Percentiles rank a stretch among this genome's conserved stretches.
Evolutionary conservation across 2,113 vertebrate species (phyloP).

Genomic region (Thymallus thymallus): DNA sequence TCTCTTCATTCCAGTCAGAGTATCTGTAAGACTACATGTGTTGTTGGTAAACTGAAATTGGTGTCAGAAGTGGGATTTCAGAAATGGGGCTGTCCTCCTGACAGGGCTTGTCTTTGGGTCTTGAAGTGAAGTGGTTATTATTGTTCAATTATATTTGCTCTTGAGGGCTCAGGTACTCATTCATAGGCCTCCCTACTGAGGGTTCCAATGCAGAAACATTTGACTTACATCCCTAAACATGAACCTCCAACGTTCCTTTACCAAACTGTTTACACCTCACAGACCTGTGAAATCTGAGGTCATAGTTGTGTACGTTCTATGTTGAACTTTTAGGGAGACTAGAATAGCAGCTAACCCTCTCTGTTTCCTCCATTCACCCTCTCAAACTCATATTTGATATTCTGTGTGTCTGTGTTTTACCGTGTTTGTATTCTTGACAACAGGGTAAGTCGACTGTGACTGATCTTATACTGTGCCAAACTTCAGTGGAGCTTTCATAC

Average conservation of each 20-base stretch:
- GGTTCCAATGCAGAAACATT: constrained; percentile 63
- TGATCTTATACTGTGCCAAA: constrained; percentile 41
- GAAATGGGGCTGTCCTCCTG: constrained; percentile 41
- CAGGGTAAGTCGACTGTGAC: constrained; percentile 50
- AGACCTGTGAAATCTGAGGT: constrained; percentile 65
- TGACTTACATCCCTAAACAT: constrained; percentile 48
- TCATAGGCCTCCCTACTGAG: constrained; percentile 61
- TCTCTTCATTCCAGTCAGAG: constrained; percentile 42
- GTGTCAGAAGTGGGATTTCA: constrained; percentile 26
- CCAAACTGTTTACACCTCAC: constrained; percentile 70
- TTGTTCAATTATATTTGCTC: constrained; percentile 59
- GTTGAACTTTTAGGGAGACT: constrained; percentile 39
- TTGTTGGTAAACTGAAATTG: constrained; percentile 15
- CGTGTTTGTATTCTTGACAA: constrained; percentile 41
- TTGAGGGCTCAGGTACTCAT: constrained; percentile 74
- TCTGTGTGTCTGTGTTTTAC: constrained; percentile 29
- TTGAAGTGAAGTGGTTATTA: constrained; percentile 53
- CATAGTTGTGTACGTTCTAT: constrained; percentile 51
- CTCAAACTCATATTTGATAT: constrained; percentile 19
- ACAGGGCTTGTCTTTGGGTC: constrained; percentile 54
- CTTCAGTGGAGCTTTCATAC: constrained; percentile 26
- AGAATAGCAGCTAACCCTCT: constrained; percentile 27
- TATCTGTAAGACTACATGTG: constrained; percentile 55
- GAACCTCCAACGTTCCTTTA: constrained; percentile 39
- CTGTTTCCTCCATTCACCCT: constrained; percentile 5